A percentile compares a stretch with the other conserved stretches of the same genome.
phyloP scores from a whole-genome alignment of 2,888 invertebrate genomes.

The Eilema sororculum region DNA sequence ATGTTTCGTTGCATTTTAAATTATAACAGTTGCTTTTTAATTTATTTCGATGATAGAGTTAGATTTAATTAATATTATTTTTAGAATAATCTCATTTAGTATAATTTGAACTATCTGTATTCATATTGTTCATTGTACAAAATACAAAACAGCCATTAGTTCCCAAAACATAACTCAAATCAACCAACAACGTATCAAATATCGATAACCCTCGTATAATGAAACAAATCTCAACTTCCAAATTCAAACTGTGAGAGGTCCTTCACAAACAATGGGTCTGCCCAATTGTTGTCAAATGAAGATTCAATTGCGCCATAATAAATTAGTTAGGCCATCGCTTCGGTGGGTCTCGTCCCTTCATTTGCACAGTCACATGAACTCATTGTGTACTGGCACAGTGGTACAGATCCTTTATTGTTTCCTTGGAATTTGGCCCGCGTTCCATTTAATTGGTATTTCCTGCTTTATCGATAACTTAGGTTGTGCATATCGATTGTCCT shows the following conservation, averaged over 20 bases:
- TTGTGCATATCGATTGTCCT: conserved; percentile 43
- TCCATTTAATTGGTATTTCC: conserved; percentile 64
- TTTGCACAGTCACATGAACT: conserved; percentile 68
- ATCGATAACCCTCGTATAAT: conserved; percentile 48
- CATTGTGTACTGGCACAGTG: conserved; percentile 58
- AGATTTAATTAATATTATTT: neutral
- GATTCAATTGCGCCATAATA: conserved; percentile 82
- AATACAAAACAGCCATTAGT: neutral
- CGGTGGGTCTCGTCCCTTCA: conserved; percentile 67
- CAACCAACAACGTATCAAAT: conserved; percentile 21
- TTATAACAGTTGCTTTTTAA: conserved; percentile 34
- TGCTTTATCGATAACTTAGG: conserved; percentile 50
- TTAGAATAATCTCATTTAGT: neutral
- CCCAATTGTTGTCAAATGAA: conserved; percentile 84
- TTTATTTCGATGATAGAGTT: neutral
- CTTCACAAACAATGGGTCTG: conserved; percentile 68
- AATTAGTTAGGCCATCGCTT: conserved; percentile 63
- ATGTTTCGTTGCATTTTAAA: conserved; percentile 48
- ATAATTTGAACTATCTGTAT: no score
- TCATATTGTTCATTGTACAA: neutral
- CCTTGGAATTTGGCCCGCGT: conserved; percentile 62
- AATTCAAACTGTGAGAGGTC: conserved; percentile 52
- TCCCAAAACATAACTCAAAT: conserved; percentile 11
- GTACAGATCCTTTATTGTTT: conserved; percentile 68
- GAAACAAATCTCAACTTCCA: conserved; percentile 65